These are phyloP conservation scores for Eupelmus urozonus DNA, from an alignment of 2,888 invertebrate species.

Conservation along the genomic window DNA sequence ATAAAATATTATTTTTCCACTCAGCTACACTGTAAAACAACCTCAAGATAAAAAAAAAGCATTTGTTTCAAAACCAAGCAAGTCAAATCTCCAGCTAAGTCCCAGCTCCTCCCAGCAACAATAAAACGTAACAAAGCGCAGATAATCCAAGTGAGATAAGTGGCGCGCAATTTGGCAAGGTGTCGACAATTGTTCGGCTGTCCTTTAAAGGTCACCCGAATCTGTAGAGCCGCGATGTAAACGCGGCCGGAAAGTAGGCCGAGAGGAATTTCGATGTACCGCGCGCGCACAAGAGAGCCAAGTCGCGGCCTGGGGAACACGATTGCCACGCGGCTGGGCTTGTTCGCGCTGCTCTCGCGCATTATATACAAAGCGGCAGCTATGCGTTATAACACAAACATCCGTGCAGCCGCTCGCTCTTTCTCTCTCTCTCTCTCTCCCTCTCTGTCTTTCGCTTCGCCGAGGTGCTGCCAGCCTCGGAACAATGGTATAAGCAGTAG, in stretches of 20 bases:
- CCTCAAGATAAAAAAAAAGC: too few species aligned
- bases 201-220: slow-evolving; percentile 46
- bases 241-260: slow-evolving; percentile 41
- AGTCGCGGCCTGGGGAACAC: slow-evolving; percentile 43
- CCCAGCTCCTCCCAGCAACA: too few species aligned
- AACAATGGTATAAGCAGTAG: slow-evolving; percentile 43
- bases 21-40: too few species aligned
- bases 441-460: background rate
- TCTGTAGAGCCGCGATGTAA: background rate
- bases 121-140: background rate
- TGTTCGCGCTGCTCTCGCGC: slow-evolving; percentile 37
- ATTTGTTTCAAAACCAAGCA: too few species aligned
- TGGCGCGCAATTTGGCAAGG: slow-evolving; percentile 34
- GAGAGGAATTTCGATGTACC: slow-evolving; percentile 49
- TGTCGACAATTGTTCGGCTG: slow-evolving; percentile 33
- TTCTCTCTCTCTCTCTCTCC: too few species aligned
- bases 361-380: slow-evolving; percentile 42
- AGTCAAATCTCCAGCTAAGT: too few species aligned
- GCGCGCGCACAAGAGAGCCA: too few species aligned
- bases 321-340: slow-evolving; percentile 56
- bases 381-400: slow-evolving; percentile 25
- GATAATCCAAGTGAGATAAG: slow-evolving; percentile 35
- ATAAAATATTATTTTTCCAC: too few species aligned
- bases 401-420: too few species aligned
- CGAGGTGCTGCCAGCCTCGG: slow-evolving; percentile 4